Evolutionary conservation across 2,797 vertebrate genomes (phyloP), one percentile per base, ranked within the genome.

Genomic region (Chrysocyon brachyurus): DNA sequence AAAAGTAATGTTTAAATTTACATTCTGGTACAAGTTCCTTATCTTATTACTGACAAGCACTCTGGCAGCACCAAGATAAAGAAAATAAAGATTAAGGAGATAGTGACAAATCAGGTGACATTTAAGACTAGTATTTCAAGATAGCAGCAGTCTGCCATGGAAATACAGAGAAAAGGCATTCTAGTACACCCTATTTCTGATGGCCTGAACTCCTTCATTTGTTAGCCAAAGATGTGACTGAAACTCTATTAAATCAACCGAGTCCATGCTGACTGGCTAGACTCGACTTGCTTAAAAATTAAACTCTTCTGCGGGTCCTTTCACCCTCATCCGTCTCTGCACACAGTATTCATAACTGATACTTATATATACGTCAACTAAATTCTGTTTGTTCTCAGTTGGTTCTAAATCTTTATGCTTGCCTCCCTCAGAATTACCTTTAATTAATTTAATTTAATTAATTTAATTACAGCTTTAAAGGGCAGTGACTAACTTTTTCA

Each of bases 201-300:
- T 66, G 14, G 14, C 63, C 49, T 33, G 77, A 75, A 77, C 31
- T 33, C 73, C 59, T 87, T 75, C 26, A 75, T 36, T 24, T 77
- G 57, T 56, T 49, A 90, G 40, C 17, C 40, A 63, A 70, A 86
- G 57, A 90, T 16, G 36, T 28, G 54, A 77, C 12, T 87, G 63
- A 96, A 90, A 96, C 87, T 57, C 72, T 92, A 7, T 73, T 28
- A 70, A 31, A 57, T 66, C 36, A 28, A 89, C 17, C 46, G 19
- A 61, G 54, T 49, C 31, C 46, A 88, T 15, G 49, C 6, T 68
- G 40, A 86, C 33, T 63, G 46, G 70, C 49, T 88, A 21, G 21
- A 72, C 16, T 24, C n/a, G 24, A 68, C 12, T 54, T 70, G 31
- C 54, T 63, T 87, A 68, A 81, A 73, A 89, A 88, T 85, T 57